These are phyloP conservation scores for Oostethus manadensis DNA, from an alignment of 2,113 vertebrate genomes.

Conservation along the genomic window DNA sequence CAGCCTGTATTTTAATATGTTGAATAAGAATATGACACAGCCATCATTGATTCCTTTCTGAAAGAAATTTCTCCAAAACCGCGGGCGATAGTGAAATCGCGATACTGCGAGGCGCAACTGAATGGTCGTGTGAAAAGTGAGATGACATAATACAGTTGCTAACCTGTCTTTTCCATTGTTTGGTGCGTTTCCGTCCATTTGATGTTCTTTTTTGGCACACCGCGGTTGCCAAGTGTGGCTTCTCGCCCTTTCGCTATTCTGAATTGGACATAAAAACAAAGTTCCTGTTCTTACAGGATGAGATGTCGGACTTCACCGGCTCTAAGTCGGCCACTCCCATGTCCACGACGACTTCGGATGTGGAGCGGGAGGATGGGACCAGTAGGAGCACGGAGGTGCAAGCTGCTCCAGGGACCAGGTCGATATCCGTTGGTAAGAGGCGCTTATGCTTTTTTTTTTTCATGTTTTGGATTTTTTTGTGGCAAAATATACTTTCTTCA, in stretches of 20 bases:
- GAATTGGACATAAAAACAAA: background rate
- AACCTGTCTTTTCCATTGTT: background rate
- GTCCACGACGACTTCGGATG: slow-evolving; percentile 76
- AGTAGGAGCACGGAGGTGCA: slow-evolving; percentile 86
- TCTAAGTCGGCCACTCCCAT: slow-evolving; percentile 81
- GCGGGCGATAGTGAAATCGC: too few species aligned
- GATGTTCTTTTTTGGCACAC: background rate
- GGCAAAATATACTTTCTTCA: background rate
- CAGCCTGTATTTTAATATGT: too few species aligned
- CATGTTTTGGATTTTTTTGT: background rate
- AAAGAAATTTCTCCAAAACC: too few species aligned
- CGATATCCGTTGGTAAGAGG: slow-evolving; percentile 79
- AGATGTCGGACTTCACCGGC: slow-evolving; percentile 83
- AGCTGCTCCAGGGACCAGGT: slow-evolving; percentile 81
- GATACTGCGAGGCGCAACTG: too few species aligned
- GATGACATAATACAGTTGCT: too few species aligned
- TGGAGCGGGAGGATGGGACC: slow-evolving; percentile 67
- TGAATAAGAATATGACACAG: too few species aligned
- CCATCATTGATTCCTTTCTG: too few species aligned
- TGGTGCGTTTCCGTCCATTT: background rate
- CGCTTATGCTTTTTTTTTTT: background rate
- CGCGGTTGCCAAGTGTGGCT: background rate
- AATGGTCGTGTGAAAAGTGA: too few species aligned
- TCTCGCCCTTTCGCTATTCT: background rate
- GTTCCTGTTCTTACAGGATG: slow-evolving; percentile 76